Conservation (phyloP, 2,888 invertebrate species). For the Lithophane socia region DNA sequence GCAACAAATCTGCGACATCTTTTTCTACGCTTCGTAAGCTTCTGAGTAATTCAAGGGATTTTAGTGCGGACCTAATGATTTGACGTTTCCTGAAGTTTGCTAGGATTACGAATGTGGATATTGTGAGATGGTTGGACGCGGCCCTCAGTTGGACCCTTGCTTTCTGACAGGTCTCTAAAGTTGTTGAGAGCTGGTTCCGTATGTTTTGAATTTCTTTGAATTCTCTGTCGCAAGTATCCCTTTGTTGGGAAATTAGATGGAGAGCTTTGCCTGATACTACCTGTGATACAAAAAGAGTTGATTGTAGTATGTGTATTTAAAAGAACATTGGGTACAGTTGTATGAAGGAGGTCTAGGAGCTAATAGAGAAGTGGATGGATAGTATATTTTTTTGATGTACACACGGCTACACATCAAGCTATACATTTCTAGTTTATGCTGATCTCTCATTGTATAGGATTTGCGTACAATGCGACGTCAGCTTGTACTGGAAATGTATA, state of each 20-base stretch:
- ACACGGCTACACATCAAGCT: too few relatives aligned
- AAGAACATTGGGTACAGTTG: not conserved
- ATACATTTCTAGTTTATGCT: too few relatives aligned
- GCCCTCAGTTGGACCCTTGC: constrained; percentile 93
- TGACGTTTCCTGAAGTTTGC: constrained; percentile 97
- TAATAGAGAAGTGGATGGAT: not conserved
- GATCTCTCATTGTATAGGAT: too few relatives aligned
- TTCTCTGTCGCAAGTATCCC: constrained; percentile 96
- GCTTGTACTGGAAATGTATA: too few relatives aligned
- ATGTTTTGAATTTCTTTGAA: constrained; percentile 94
- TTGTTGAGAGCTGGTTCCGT: constrained; percentile 92
- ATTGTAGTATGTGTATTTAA: not conserved
- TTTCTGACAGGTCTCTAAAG: constrained; percentile 93
- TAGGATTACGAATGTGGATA: constrained; percentile 96
- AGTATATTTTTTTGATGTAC: not conserved
- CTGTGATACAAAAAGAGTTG: constrained; percentile 67
- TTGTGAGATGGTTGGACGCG: constrained; percentile 95
- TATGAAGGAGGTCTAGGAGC: not conserved
- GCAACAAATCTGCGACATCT: constrained; percentile 94
- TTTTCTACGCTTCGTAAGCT: constrained; percentile 95
- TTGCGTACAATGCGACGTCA: too few relatives aligned
- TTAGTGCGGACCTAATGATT: constrained; percentile 94
- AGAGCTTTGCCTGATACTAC: constrained; percentile 98
- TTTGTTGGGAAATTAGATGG: constrained; percentile 97
- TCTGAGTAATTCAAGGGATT: constrained; percentile 91